These are phyloP conservation scores for Channa maculata DNA, from an alignment of 2,113 vertebrate species.

Conservation along the genomic window DNA sequence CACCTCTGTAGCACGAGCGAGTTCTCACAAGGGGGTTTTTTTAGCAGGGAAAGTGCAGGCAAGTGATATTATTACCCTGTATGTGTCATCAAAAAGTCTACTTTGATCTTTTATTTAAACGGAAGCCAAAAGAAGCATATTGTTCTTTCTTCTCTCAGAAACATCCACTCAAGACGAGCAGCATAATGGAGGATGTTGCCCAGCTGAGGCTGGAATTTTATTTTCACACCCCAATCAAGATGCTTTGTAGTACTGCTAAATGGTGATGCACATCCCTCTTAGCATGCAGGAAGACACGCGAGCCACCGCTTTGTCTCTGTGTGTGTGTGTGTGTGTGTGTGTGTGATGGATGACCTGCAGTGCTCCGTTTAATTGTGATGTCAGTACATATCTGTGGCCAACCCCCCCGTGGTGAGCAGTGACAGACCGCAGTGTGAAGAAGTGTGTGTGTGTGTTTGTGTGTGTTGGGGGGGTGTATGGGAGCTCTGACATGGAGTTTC, in stretches of 20 bases:
- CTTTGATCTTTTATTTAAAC: conserved; percentile 1
- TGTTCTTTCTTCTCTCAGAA: conserved; percentile 26
- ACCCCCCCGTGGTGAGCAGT: conserved; percentile 50
- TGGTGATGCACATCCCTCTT: conserved; percentile 43
- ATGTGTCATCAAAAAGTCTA: not conserved
- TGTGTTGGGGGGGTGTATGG: not conserved
- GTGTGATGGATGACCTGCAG: conserved; percentile 79
- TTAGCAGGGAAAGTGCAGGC: conserved; percentile 18
- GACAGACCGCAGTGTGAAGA: conserved; percentile 65
- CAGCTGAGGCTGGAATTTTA: conserved; percentile 29
- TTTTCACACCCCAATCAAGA: conserved; percentile 55
- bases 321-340: conserved; percentile 24
- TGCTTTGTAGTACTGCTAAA: conserved; percentile 33
- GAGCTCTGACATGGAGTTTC: conserved; percentile 47
- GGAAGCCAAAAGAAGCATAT: not conserved
- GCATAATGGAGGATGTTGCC: not conserved
- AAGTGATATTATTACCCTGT: conserved; percentile 22
- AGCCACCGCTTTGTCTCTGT: conserved; percentile 13
- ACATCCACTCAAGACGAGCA: conserved; percentile 31
- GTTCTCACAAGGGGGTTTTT: not conserved
- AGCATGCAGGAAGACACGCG: conserved; percentile 52
- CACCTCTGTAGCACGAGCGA: conserved; percentile 39
- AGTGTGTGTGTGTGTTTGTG: conserved; percentile 6
- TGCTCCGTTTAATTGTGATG: conserved; percentile 78
- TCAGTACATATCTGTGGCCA: conserved; percentile 66